Percentiles rank a stretch among this genome's conserved stretches.
Evolutionary conservation across 2,797 vertebrate species (phyloP).

Genomic region (Macroramphosus scolopax): DNA sequence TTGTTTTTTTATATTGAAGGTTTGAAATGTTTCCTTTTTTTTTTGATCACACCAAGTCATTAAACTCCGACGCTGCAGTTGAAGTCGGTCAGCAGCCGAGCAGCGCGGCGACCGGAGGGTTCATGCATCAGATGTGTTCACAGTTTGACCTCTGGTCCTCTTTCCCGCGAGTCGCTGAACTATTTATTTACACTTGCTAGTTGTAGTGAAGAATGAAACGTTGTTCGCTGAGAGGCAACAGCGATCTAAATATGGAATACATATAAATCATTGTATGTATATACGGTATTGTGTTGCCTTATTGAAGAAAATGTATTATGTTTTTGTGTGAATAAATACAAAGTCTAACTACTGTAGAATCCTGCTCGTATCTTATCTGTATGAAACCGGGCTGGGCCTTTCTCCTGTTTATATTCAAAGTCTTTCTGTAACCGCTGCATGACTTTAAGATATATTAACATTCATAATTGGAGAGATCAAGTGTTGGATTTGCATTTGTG

Average conservation of each 20-base stretch:
- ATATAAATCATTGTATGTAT: constrained; percentile 75
- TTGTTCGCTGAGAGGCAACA: constrained; percentile 64
- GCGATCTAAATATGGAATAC: constrained; percentile 68
- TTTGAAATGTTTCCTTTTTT: constrained; percentile 14
- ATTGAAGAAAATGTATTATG: constrained; percentile 73
- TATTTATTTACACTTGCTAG: constrained; percentile 68
- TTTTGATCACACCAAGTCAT: background rate
- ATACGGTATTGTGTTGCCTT: constrained; percentile 79
- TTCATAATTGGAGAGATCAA: too few species aligned
- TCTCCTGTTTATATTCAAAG: background rate
- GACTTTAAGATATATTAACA: background rate
- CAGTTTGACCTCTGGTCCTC: constrained; percentile 54
- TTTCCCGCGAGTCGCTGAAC: constrained; percentile 67
- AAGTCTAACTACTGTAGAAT: constrained; percentile 54
- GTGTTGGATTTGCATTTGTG: too few species aligned
- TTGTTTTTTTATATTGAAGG: constrained; percentile 27
- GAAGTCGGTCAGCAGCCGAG: constrained; percentile 14
- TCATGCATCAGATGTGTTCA: constrained; percentile 53
- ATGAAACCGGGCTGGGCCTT: too few species aligned
- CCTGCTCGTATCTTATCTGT: background rate
- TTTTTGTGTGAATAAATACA: constrained; percentile 81
- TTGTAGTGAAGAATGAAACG: constrained; percentile 66
- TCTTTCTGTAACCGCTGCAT: background rate
- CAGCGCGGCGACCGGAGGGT: constrained; percentile 30
- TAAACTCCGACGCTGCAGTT: constrained; percentile 31